phyloP scores from a whole-genome alignment of 2,888 invertebrate species.

The Drosophila kokeensis region DNA sequence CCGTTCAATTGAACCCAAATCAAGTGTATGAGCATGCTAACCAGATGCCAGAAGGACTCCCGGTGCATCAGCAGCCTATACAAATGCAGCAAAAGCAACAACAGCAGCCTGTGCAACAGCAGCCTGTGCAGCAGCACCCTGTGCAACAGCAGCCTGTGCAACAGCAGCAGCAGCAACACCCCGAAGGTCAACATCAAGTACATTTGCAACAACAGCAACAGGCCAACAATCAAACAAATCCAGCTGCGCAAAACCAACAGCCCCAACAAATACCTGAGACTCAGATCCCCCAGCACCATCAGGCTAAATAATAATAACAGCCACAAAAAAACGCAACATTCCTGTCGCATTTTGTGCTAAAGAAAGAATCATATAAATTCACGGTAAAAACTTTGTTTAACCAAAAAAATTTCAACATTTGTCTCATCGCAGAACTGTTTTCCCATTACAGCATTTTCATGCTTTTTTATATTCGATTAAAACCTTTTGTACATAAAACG shows the following conservation, averaged over 20 bases:
- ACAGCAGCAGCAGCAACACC: slow-evolving; percentile 8
- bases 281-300: not conserved
- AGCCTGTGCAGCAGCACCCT: slow-evolving; percentile 18
- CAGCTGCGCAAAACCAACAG: slow-evolving; percentile 41
- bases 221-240: slow-evolving; percentile 39
- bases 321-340: slow-evolving; percentile 53
- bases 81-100: slow-evolving; percentile 47
- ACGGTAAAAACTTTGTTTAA: not conserved
- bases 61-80: slow-evolving; percentile 49
- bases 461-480: slow-evolving; percentile 25
- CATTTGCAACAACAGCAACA: not conserved
- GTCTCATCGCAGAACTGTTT: slow-evolving; percentile 15
- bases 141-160: slow-evolving; percentile 23
- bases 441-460: not conserved
- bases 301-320: slow-evolving; percentile 2
- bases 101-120: not conserved
- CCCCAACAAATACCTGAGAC: slow-evolving; percentile 21
- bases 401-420: slow-evolving; percentile 21
- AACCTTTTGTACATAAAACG: slow-evolving; percentile 36
- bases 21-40: slow-evolving; percentile 78
- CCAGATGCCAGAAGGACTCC: slow-evolving; percentile 66
- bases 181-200: not conserved
- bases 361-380: slow-evolving; percentile 25
- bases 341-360: slow-evolving; percentile 32
- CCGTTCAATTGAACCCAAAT: slow-evolving; percentile 74